A percentile compares a stretch with the other conserved stretches of the same genome.
Evolutionary conservation across 1,140 invertebrate genomes (phyloP).

Genomic region (Hydropsyche tenuis): DNA sequence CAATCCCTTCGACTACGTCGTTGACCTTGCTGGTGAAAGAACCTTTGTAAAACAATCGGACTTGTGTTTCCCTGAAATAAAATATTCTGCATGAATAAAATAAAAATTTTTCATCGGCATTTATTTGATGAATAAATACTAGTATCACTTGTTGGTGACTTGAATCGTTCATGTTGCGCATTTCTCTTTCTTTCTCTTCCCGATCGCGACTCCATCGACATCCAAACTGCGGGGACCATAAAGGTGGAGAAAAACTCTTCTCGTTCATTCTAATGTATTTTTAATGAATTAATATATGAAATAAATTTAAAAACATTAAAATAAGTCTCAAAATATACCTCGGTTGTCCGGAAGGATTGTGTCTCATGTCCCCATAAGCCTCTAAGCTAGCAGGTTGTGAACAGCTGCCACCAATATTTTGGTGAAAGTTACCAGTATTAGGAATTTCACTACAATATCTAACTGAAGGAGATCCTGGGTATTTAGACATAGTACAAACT

Average conservation of each 20-base stretch:
- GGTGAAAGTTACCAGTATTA: constrained; percentile 53
- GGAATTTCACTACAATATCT: constrained; percentile 51
- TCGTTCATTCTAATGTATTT: constrained; percentile 37
- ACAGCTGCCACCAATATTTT: constrained; percentile 53
- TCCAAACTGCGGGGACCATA: constrained; percentile 47
- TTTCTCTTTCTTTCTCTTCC: constrained; percentile 40
- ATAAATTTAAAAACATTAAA: constrained; percentile 1
- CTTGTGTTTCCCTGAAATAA: constrained; percentile 67
- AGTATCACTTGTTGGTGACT: constrained; percentile 39
- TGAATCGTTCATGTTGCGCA: constrained; percentile 33
- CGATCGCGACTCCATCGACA: constrained; percentile 38
- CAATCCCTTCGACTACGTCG: constrained; percentile 60
- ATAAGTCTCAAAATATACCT: constrained; percentile 51
- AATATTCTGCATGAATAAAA: constrained; percentile 18
- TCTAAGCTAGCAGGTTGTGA: constrained; percentile 61
- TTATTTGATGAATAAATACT: neutral
- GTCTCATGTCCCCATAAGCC: constrained; percentile 53
- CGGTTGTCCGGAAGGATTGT: constrained; percentile 55
- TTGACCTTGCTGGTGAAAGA: constrained; percentile 70
- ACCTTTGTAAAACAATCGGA: constrained; percentile 68
- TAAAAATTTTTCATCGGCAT: neutral
- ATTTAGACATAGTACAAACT: constrained; percentile 46
- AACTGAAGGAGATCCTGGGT: constrained; percentile 38
- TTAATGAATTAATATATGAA: too few species aligned
- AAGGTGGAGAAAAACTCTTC: constrained; percentile 43